phyloP scores from a whole-genome alignment of 2,888 invertebrate genomes.

The Standfussiana lucernea region DNA sequence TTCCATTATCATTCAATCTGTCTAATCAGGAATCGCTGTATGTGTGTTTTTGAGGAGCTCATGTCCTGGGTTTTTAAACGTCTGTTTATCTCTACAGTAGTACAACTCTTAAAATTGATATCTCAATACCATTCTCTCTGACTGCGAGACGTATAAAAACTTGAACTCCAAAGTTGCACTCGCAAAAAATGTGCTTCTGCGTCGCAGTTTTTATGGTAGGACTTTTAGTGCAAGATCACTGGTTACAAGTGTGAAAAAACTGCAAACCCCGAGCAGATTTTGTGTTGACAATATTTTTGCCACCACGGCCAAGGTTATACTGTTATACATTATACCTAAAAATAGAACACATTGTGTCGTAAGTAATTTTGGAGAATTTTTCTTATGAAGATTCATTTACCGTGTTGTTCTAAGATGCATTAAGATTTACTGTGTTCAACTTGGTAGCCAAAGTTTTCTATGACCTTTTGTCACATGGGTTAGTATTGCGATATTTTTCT shows the following conservation, averaged over 20 bases:
- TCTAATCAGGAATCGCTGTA: neutral
- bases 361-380: neutral
- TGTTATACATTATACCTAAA: neutral
- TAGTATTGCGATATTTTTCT: neutral
- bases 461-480: neutral
- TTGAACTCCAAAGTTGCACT: neutral
- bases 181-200: constrained; percentile 51
- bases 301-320: constrained; percentile 19
- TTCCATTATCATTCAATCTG: neutral
- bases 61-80: neutral
- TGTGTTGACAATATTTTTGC: constrained; percentile 6
- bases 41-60: neutral
- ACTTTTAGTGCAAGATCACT: constrained; percentile 9
- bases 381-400: neutral
- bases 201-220: constrained; percentile 27
- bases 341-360: neutral
- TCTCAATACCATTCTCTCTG: constrained; percentile 6
- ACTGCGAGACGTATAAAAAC: constrained; percentile 48
- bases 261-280: neutral
- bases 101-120: constrained; percentile 16
- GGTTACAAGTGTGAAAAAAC: constrained; percentile 24
- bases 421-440: neutral
- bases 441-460: neutral
- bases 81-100: constrained; percentile 12
- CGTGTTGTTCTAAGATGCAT: neutral